Conservation (phyloP, 2,888 invertebrate genomes). For the Phytoseiulus persimilis region DNA sequence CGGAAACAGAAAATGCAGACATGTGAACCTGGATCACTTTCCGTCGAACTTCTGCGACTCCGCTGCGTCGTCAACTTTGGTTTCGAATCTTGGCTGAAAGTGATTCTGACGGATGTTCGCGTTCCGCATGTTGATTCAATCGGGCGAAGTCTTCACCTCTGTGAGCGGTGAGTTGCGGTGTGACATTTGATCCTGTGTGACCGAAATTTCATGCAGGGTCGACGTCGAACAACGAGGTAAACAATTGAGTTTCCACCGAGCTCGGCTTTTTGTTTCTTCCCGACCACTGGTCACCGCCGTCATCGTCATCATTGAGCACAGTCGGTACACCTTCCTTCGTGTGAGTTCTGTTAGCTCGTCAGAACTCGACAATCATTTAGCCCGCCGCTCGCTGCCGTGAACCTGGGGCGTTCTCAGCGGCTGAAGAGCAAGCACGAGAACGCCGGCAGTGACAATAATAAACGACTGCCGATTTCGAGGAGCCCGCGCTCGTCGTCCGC, state of each 20-base stretch:
- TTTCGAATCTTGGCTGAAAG: no score
- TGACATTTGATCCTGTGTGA: neutral
- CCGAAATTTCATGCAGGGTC: neutral
- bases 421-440: neutral
- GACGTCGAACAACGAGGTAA: neutral
- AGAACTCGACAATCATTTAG: neutral
- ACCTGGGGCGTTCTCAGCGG: neutral
- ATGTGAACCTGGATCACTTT: neutral
- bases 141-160: no score
- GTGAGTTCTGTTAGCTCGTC: neutral
- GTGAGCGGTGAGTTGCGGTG: neutral
- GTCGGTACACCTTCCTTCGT: neutral
- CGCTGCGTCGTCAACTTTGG: no score
- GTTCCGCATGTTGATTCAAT: no score
- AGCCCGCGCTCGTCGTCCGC: neutral
- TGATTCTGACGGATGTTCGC: neutral
- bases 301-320: neutral
- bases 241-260: neutral
- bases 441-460: neutral
- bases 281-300: neutral
- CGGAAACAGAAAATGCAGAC: neutral
- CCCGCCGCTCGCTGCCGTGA: neutral
- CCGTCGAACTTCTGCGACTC: no score
- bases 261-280: neutral
- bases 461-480: neutral